These are phyloP conservation scores for Acanthochromis polyacanthus DNA, from an alignment of 2,113 vertebrate species.

Conservation along the genomic window DNA sequence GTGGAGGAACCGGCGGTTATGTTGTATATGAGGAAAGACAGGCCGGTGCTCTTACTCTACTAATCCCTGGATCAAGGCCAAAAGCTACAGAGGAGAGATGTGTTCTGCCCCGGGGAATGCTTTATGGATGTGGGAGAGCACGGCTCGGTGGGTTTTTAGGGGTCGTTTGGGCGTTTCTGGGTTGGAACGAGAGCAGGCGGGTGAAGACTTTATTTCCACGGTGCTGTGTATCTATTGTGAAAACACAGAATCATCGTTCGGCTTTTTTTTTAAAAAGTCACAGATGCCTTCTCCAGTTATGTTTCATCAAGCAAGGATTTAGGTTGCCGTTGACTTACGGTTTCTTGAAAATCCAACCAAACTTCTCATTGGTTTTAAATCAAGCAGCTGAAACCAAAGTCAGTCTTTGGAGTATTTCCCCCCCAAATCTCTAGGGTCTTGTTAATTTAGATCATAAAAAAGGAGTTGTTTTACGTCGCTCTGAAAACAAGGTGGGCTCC, in stretches of 20 bases:
- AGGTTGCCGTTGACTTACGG: not conserved
- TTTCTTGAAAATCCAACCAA: fast-evolving
- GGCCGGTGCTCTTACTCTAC: constrained; percentile 9
- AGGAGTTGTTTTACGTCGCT: not conserved
- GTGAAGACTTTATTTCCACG: constrained; percentile 40
- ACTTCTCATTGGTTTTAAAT: not conserved
- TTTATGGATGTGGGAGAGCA: constrained; percentile 47
- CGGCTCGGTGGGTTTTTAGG: constrained; percentile 32
- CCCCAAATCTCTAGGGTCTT: constrained; percentile 1
- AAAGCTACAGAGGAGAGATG: constrained; percentile 40
- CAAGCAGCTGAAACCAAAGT: not conserved
- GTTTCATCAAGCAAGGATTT: not conserved
- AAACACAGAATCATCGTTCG: constrained; percentile 2
- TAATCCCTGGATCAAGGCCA: constrained; percentile 61
- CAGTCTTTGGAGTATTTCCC: constrained; percentile 1
- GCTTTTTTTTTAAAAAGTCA: not conserved
- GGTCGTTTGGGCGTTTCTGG: constrained; percentile 26
- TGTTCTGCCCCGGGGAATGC: constrained; percentile 42
- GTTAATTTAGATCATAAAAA: constrained; percentile 6
- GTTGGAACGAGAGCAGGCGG: constrained; percentile 23
- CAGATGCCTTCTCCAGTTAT: not conserved
- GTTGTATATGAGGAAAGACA: constrained; percentile 17
- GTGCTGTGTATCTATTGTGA: not conserved
- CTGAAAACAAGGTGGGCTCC: constrained; percentile 11
- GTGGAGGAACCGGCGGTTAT: not conserved